A percentile compares a stretch with the other conserved stretches of the same genome.
Conservation (phyloP, 2,797 vertebrate genomes). For the Borostomias antarcticus region DNA sequence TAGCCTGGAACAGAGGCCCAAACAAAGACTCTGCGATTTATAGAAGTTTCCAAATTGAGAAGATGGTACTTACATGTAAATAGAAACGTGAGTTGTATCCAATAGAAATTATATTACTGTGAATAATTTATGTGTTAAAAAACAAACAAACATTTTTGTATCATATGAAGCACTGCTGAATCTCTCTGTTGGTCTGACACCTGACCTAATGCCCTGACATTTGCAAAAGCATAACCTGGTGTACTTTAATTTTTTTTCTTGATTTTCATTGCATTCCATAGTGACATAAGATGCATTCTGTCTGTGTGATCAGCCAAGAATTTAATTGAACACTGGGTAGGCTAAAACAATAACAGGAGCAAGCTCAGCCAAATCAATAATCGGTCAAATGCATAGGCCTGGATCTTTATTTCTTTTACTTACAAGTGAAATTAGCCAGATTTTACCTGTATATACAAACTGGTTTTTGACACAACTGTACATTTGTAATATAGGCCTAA, state of each 20-base stretch:
- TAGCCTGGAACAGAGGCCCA: conserved; percentile 16
- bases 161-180: conserved; percentile 62
- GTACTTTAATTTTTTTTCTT: conserved; percentile 27
- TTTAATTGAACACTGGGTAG: not conserved
- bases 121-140: conserved; percentile 89
- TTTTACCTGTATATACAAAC: conserved; percentile 65
- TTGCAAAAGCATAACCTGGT: conserved; percentile 24
- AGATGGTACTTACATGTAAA: conserved; percentile 84
- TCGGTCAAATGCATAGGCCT: not conserved
- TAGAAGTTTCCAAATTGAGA: conserved; percentile 43
- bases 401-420: conserved; percentile 12
- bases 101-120: conserved; percentile 85
- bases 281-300: not conserved
- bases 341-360: not conserved
- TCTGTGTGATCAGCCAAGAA: conserved; percentile 8
- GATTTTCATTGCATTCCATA: conserved; percentile 22
- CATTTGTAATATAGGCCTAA: conserved; percentile 81
- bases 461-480: conserved; percentile 50
- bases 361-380: conserved; percentile 7
- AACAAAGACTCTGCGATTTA: conserved; percentile 45
- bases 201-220: conserved; percentile 38
- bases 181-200: conserved; percentile 21
- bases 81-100: conserved; percentile 83
- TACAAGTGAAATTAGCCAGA: conserved; percentile 29
- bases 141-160: conserved; percentile 65